Percentiles rank a stretch among this genome's conserved stretches.
phyloP scores from a whole-genome alignment of 1,140 invertebrate genomes.

The Cydia amplana region DNA sequence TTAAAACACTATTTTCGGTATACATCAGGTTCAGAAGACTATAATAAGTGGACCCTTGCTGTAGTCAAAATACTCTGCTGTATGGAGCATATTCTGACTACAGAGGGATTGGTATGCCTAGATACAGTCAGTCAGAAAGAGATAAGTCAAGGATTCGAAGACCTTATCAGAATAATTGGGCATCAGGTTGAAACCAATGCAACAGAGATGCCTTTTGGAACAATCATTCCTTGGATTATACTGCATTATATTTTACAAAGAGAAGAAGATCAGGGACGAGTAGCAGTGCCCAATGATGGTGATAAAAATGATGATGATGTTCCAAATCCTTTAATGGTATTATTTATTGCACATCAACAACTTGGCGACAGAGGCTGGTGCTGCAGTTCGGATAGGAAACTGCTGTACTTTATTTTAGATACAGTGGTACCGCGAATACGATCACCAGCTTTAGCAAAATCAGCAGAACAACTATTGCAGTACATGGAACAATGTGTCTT shows the following conservation, averaged over 20 bases:
- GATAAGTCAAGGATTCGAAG: slow-evolving; percentile 85
- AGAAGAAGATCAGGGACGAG: slow-evolving; percentile 78
- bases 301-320: slow-evolving; percentile 81
- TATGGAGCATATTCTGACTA: slow-evolving; percentile 83
- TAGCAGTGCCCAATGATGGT: slow-evolving; percentile 64
- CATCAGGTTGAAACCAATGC: slow-evolving; percentile 85
- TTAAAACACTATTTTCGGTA: slow-evolving; percentile 81
- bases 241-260: slow-evolving; percentile 88
- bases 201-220: slow-evolving; percentile 85
- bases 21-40: slow-evolving; percentile 75
- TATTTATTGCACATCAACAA: slow-evolving; percentile 92
- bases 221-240: slow-evolving; percentile 90
- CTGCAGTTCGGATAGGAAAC: slow-evolving; percentile 85
- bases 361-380: slow-evolving; percentile 90
- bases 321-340: slow-evolving; percentile 87
- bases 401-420: slow-evolving; percentile 89
- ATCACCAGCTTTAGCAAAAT: slow-evolving; percentile 79
- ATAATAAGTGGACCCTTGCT: slow-evolving; percentile 82
- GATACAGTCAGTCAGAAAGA: slow-evolving; percentile 80
- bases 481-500: slow-evolving; percentile 93
- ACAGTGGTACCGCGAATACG: slow-evolving; percentile 84
- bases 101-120: slow-evolving; percentile 77
- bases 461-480: slow-evolving; percentile 83
- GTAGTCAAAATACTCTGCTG: slow-evolving; percentile 85
- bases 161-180: slow-evolving; percentile 86